These are phyloP conservation scores for Percopsis transmontana DNA, from an alignment of 2,113 vertebrate genomes.

Conservation along the genomic window DNA sequence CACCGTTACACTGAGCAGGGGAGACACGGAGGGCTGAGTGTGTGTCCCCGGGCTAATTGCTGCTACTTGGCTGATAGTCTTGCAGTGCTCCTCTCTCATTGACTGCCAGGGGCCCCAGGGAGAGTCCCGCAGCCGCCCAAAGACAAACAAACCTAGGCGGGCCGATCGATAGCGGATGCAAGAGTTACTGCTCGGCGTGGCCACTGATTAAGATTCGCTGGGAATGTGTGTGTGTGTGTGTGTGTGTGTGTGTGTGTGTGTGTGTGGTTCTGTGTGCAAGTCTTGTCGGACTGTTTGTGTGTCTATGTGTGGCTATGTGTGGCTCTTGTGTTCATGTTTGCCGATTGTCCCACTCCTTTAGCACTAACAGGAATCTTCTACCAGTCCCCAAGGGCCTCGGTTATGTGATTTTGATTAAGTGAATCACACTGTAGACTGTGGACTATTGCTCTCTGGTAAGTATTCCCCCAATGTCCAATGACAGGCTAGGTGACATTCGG, in stretches of 20 bases:
- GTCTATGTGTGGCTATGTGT: constrained; percentile 31
- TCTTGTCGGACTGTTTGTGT: not conserved
- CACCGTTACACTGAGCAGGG: constrained; percentile 54
- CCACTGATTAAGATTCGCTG: constrained; percentile 69
- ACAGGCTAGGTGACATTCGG: not conserved
- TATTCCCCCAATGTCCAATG: constrained; percentile 31
- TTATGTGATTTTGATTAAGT: constrained; percentile 65
- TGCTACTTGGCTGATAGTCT: constrained; percentile 63
- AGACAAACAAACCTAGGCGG: constrained; percentile 75
- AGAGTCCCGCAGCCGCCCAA: constrained; percentile 62
- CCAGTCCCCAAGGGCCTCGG: constrained; percentile 43
- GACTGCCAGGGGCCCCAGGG: constrained; percentile 63
- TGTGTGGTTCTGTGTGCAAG: constrained; percentile 17
- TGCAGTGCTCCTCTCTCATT: constrained; percentile 59
- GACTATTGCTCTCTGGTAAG: constrained; percentile 34
- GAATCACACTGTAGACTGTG: constrained; percentile 36
- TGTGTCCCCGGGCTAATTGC: constrained; percentile 72
- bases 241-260: constrained; percentile 21
- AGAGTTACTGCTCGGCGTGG: constrained; percentile 56
- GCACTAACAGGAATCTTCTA: constrained; percentile 47
- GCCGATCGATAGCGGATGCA: constrained; percentile 71
- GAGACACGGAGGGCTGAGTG: constrained; percentile 45
- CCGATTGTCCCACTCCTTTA: constrained; percentile 34
- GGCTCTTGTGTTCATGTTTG: constrained; percentile 39
- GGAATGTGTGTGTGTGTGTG: constrained; percentile 25